Evolutionary conservation across 2,888 invertebrate species (phyloP).

Genomic region (Caenorhabditis macrosperma): DNA sequence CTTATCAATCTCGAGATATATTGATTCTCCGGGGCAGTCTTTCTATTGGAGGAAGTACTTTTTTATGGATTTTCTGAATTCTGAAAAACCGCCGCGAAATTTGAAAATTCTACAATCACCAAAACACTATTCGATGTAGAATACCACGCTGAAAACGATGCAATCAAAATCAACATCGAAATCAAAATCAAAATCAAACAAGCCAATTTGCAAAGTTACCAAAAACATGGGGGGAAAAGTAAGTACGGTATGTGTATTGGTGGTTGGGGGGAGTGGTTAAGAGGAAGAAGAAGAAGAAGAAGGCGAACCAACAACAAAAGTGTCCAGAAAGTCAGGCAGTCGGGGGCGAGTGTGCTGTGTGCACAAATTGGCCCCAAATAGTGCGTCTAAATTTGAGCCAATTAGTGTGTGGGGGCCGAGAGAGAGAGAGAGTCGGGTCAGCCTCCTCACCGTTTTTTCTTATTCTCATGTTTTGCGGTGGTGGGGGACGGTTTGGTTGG

Average conservation of each 20-base stretch:
- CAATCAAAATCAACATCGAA: too few relatives aligned
- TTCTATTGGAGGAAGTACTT: too few relatives aligned
- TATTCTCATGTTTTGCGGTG: background rate
- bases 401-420: background rate
- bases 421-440: background rate
- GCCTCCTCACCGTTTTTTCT: background rate
- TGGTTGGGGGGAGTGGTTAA: background rate
- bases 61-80: background rate
- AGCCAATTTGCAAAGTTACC: too few relatives aligned
- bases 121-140: too few relatives aligned
- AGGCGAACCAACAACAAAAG: background rate
- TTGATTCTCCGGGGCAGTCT: too few relatives aligned
- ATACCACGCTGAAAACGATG: too few relatives aligned
- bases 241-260: background rate
- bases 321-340: slow-evolving; percentile 1
- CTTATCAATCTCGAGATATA: too few relatives aligned
- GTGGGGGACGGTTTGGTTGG: background rate
- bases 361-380: slow-evolving; percentile 11
- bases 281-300: background rate
- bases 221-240: too few relatives aligned
- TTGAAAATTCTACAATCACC: too few relatives aligned
- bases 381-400: slow-evolving; percentile 12
- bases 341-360: slow-evolving; percentile 2
- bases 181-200: too few relatives aligned
- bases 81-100: too few relatives aligned